phyloP scores from a whole-genome alignment of 2,888 invertebrate genomes.

The Teleiodes luculella region DNA sequence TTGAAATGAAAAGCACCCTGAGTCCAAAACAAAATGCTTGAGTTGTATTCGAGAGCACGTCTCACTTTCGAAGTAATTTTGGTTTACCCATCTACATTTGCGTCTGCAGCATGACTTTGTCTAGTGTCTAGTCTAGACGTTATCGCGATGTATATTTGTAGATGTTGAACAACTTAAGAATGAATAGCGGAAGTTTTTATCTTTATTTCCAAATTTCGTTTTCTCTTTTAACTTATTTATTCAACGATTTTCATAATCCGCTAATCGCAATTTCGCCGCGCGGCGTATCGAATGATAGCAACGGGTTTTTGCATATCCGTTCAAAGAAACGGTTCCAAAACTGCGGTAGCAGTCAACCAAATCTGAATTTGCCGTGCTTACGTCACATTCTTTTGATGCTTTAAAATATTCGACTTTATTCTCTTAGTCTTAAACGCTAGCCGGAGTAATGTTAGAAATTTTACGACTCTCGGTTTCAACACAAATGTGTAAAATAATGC shows the following conservation, averaged over 20 bases:
- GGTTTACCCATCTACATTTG: constrained; percentile 12
- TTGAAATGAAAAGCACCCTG: constrained; percentile 34
- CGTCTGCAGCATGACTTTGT: not conserved
- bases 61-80: constrained; percentile 13
- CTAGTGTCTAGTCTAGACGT: constrained; percentile 13
- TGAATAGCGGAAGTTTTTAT: constrained; percentile 2
- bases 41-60: constrained; percentile 24
- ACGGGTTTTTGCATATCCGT: constrained; percentile 32
- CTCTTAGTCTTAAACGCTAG: constrained; percentile 36
- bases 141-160: not conserved
- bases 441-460: constrained; percentile 40
- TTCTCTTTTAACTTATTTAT: not conserved
- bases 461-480: constrained; percentile 62
- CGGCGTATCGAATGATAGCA: constrained; percentile 23
- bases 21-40: constrained; percentile 19
- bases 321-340: constrained; percentile 24
- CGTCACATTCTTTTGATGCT: constrained; percentile 31
- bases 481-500: constrained; percentile 55
- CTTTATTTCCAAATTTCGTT: not conserved
- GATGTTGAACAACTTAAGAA: not conserved
- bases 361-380: constrained; percentile 26
- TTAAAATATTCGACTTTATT: constrained; percentile 35
- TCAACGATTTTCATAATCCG: constrained; percentile 3
- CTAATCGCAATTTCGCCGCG: constrained; percentile 8
- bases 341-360: constrained; percentile 35